phyloP scores from a whole-genome alignment of 2,797 vertebrate genomes.

The Caiman crocodilus region DNA sequence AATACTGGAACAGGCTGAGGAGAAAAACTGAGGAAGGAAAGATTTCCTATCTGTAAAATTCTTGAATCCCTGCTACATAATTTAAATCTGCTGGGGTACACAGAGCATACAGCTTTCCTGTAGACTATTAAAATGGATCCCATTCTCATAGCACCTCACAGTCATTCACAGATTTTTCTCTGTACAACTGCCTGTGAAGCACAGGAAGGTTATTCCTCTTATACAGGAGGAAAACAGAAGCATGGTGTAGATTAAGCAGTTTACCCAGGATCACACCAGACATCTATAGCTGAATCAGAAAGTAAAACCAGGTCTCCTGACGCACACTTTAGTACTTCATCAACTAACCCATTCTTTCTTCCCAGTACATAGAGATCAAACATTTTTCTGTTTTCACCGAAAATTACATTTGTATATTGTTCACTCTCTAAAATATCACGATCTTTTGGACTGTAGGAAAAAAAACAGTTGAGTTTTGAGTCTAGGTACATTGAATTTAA shows the following conservation, averaged over 20 bases:
- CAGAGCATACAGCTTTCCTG: background rate
- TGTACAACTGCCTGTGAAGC: background rate
- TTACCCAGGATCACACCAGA: background rate
- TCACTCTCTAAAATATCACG: background rate
- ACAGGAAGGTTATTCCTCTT: background rate
- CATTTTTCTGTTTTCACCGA: constrained; percentile 1
- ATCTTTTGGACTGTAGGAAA: rapidly evolving
- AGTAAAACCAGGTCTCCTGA: background rate
- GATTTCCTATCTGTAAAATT: background rate
- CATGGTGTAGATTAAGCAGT: background rate
- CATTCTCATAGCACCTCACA: background rate
- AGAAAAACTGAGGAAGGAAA: background rate
- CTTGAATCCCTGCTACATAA: background rate
- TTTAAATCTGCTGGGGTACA: background rate
- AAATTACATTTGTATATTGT: background rate
- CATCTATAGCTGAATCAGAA: background rate
- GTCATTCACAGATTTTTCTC: background rate
- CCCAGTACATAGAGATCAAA: background rate
- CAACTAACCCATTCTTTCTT: background rate
- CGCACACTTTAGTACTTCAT: background rate
- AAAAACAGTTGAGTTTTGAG: background rate
- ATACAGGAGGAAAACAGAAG: background rate
- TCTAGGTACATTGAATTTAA: background rate
- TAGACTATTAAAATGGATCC: background rate
- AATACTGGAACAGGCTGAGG: background rate